Percentiles rank a stretch among this genome's conserved stretches.
Conservation (phyloP, 2,797 vertebrate genomes). For the Danio albolineatus region DNA sequence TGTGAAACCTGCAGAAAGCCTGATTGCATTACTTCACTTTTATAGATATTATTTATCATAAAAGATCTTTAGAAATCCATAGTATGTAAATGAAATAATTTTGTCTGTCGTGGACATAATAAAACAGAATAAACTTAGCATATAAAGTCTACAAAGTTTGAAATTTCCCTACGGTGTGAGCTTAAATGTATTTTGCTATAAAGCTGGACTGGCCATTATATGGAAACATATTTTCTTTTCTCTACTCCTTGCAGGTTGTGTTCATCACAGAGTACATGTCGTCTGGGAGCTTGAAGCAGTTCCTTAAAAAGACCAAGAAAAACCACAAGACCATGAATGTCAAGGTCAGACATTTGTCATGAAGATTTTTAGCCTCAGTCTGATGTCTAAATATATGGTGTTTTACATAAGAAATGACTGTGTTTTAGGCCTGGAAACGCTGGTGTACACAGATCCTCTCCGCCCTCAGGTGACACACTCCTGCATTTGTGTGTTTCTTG, state of each 20-base stretch:
- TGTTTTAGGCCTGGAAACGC: slow-evolving; percentile 92
- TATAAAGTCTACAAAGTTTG: too few relatives aligned
- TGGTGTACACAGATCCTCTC: slow-evolving; percentile 99
- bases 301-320: slow-evolving; percentile 93
- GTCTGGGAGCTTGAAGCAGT: slow-evolving; percentile 90
- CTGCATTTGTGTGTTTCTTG: background rate
- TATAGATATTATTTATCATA: background rate
- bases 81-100: background rate
- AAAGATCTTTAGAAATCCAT: background rate
- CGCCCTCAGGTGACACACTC: slow-evolving; percentile 86
- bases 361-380: background rate
- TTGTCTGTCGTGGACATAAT: background rate
- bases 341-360: slow-evolving; percentile 77
- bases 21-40: background rate
- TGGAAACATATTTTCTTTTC: background rate
- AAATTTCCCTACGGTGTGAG: too few relatives aligned
- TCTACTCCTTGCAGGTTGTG: slow-evolving; percentile 79
- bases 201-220: background rate
- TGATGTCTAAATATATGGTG: background rate
- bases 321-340: slow-evolving; percentile 95
- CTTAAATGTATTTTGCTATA: background rate
- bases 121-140: too few relatives aligned
- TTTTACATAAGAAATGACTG: slow-evolving; percentile 1
- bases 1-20: too few relatives aligned
- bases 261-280: slow-evolving; percentile 95